Percentiles rank a stretch among this genome's conserved stretches.
These are phyloP conservation scores for Metalampra italica DNA, from an alignment of 2,888 invertebrate species.

Conservation along the genomic window DNA sequence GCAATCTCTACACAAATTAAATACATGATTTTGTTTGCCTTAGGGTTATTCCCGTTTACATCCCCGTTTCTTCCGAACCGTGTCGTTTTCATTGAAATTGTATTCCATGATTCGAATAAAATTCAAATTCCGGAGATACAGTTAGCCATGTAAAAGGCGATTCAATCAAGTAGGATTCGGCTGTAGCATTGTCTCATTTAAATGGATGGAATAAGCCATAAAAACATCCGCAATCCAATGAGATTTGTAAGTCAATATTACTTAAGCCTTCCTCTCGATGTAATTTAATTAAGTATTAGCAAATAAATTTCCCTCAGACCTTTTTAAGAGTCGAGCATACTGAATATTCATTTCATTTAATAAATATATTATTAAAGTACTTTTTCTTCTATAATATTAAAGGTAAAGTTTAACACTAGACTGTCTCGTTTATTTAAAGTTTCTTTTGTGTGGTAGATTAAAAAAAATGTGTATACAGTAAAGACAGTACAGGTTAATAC, in stretches of 20 bases:
- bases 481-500: too few species aligned
- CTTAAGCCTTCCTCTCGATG: constrained; percentile 9
- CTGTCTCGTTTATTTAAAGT: too few species aligned
- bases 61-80: constrained; percentile 48
- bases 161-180: constrained; percentile 62
- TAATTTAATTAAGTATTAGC: constrained; percentile 4
- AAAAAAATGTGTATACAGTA: too few species aligned
- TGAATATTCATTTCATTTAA: not conserved
- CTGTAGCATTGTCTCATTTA: constrained; percentile 53
- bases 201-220: constrained; percentile 47
- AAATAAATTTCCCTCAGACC: constrained; percentile 1
- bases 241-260: constrained; percentile 20
- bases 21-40: constrained; percentile 61
- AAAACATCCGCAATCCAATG: constrained; percentile 26
- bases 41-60: constrained; percentile 49
- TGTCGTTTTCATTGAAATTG: constrained; percentile 57
- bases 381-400: not conserved
- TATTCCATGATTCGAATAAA: constrained; percentile 54
- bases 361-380: too few species aligned
- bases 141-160: constrained; percentile 42
- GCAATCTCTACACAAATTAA: constrained; percentile 65
- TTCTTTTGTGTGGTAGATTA: too few species aligned
- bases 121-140: constrained; percentile 54
- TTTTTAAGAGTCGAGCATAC: not conserved
- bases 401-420: too few species aligned